These are phyloP conservation scores for Plodia interpunctella DNA, from an alignment of 1,140 invertebrate species.

Conservation along the genomic window DNA sequence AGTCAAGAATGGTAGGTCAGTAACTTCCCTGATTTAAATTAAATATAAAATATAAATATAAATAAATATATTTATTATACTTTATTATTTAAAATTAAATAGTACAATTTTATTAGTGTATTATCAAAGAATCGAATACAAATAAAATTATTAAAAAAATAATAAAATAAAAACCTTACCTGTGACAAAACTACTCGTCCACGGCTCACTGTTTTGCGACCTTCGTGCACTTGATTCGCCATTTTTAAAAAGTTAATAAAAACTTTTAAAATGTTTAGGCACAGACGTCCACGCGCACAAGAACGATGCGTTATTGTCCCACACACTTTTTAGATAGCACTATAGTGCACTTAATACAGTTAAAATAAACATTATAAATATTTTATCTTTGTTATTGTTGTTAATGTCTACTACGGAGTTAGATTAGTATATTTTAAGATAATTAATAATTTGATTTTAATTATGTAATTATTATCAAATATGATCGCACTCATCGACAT, in stretches of 20 bases:
- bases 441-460: too few species aligned
- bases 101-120: too few species aligned
- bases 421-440: too few species aligned
- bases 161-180: slow-evolving; percentile 28
- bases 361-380: background rate
- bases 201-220: slow-evolving; percentile 26
- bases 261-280: background rate
- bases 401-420: background rate
- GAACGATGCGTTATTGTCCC: background rate
- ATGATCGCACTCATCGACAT: too few species aligned
- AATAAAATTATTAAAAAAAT: too few species aligned
- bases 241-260: slow-evolving; percentile 13
- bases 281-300: background rate
- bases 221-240: slow-evolving; percentile 21
- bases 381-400: background rate
- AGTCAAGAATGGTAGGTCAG: too few species aligned
- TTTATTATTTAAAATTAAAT: too few species aligned
- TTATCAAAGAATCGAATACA: too few species aligned
- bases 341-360: background rate
- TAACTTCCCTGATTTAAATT: too few species aligned
- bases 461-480: too few species aligned
- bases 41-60: too few species aligned
- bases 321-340: background rate
- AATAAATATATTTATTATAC: too few species aligned
- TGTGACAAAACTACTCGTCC: slow-evolving; percentile 34